Evolutionary conservation across 1,140 invertebrate species (phyloP).

Genomic region (Caerostris darwini): DNA sequence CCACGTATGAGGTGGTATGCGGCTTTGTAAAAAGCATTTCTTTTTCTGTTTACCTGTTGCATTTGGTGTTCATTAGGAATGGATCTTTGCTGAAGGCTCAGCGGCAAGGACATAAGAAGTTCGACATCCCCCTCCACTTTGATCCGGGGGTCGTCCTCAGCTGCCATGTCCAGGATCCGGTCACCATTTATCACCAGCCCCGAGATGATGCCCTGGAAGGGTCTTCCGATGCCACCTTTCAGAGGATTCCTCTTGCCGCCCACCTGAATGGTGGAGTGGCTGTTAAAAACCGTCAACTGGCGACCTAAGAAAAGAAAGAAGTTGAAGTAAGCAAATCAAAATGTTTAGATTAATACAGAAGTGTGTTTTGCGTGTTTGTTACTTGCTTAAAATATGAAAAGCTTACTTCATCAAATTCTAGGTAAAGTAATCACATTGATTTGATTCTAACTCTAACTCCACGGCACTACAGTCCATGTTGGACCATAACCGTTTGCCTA

Average conservation of each 20-base stretch:
- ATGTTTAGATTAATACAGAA: no score
- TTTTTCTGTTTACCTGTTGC: slow-evolving; percentile 46
- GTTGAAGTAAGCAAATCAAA: no score
- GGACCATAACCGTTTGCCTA: no score
- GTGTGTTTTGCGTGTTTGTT: no score
- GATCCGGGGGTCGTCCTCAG: slow-evolving; percentile 89
- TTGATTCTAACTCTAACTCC: no score
- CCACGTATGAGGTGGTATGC: no score
- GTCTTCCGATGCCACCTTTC: slow-evolving; percentile 87
- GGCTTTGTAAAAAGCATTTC: no score
- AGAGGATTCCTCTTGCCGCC: slow-evolving; percentile 90
- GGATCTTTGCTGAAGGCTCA: slow-evolving; percentile 55
- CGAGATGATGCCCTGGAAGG: slow-evolving; percentile 92
- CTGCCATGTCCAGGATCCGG: slow-evolving; percentile 91
- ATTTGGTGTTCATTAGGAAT: slow-evolving; percentile 45
- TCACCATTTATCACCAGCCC: slow-evolving; percentile 95
- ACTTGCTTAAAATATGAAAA: no score
- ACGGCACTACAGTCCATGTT: no score
- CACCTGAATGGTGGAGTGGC: slow-evolving; percentile 93
- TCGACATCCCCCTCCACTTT: slow-evolving; percentile 85
- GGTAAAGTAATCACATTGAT: no score
- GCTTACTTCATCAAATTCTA: no score
- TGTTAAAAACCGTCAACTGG: slow-evolving; percentile 95
- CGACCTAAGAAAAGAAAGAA: slow-evolving; percentile 85
- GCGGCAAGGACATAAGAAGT: slow-evolving; percentile 80